A percentile compares a stretch with the other conserved stretches of the same genome.
phyloP scores from a whole-genome alignment of 2,113 vertebrate genomes.

The Passer montanus region DNA sequence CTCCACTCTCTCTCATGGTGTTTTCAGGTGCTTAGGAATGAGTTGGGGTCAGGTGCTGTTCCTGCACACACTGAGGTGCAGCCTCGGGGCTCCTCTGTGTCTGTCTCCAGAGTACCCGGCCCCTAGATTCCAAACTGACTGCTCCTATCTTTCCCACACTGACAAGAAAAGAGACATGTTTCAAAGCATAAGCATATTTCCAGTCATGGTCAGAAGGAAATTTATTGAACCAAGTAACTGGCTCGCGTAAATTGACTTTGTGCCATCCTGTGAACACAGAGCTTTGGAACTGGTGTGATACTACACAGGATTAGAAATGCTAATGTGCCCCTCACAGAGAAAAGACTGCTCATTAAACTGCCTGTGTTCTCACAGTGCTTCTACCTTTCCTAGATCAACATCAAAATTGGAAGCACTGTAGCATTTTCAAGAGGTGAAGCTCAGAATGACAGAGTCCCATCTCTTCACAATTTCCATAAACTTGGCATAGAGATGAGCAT shows the following conservation, averaged over 20 bases:
- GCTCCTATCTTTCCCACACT: background rate
- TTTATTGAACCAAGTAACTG: background rate
- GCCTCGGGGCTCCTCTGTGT: background rate
- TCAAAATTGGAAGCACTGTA: background rate
- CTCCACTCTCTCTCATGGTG: background rate
- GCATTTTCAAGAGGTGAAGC: background rate
- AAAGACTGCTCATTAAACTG: background rate
- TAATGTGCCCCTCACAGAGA: background rate
- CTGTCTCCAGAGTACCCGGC: background rate
- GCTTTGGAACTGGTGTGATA: background rate
- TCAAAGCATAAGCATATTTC: background rate
- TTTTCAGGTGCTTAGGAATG: background rate
- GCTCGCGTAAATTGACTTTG: background rate
- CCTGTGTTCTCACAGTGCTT: background rate
- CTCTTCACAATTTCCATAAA: background rate
- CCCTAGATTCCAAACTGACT: background rate
- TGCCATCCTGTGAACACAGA: background rate
- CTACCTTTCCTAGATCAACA: background rate
- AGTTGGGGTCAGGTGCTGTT: rapidly evolving
- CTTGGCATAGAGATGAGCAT: background rate
- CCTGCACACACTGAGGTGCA: rapidly evolving
- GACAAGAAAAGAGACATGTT: background rate
- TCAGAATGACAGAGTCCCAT: background rate
- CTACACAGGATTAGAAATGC: background rate
- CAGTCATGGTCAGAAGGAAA: background rate